These are phyloP conservation scores for Coregonus clupeaformis DNA, from an alignment of 2,113 vertebrate genomes.

Conservation along the genomic window DNA sequence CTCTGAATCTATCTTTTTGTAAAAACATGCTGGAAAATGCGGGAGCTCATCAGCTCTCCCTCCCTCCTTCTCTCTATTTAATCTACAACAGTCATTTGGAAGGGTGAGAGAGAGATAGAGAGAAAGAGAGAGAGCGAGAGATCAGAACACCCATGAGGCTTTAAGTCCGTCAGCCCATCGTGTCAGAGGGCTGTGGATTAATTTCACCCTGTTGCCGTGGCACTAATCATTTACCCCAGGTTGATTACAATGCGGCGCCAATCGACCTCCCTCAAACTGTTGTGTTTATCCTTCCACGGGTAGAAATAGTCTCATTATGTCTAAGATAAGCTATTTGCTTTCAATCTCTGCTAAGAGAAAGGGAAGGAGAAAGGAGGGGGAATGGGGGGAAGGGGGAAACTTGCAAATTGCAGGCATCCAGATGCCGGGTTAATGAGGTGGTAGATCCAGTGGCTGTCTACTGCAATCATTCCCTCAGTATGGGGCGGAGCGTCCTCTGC, in stretches of 20 bases:
- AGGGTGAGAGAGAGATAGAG: not conserved
- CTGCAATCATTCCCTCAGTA: constrained; percentile 9
- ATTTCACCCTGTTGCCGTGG: constrained; percentile 40
- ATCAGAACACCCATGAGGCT: constrained; percentile 36
- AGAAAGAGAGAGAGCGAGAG: no score
- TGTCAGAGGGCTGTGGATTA: constrained; percentile 36
- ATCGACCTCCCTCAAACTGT: constrained; percentile 55
- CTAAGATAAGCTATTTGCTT: constrained; percentile 41
- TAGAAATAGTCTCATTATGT: constrained; percentile 47
- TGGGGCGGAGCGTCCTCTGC: constrained; percentile 6
- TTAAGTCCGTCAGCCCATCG: constrained; percentile 37
- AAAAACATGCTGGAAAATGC: no score
- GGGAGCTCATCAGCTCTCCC: no score
- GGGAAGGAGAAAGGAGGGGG: not conserved
- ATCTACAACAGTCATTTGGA: constrained; percentile 47
- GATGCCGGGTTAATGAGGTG: constrained; percentile 52
- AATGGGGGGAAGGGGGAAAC: not conserved
- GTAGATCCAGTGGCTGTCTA: constrained; percentile 36
- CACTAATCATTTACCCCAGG: constrained; percentile 55
- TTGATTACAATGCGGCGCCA: constrained; percentile 49
- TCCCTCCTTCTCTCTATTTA: constrained; percentile 42
- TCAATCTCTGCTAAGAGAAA: constrained; percentile 26
- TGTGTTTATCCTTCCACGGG: constrained; percentile 40
- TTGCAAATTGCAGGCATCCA: constrained; percentile 23
- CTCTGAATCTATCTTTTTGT: no score